Conservation (phyloP, 2,888 invertebrate species). For the Ramazzottius varieornatus region DNA sequence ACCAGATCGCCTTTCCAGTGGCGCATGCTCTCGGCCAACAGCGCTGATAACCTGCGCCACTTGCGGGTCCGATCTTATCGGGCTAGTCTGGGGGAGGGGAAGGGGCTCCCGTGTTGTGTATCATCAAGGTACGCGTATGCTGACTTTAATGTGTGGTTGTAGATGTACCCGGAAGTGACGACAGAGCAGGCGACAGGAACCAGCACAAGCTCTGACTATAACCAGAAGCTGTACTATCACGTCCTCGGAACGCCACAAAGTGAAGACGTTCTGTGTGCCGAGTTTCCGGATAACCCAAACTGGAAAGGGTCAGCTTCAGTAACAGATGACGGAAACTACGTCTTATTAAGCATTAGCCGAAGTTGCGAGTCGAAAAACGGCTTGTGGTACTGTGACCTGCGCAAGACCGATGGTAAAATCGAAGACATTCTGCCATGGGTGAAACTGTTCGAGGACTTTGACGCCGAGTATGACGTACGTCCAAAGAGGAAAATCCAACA, state of each 20-base stretch:
- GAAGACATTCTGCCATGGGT: slow-evolving; percentile 38
- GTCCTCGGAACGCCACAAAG: slow-evolving; percentile 52
- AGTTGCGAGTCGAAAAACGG: slow-evolving; percentile 1
- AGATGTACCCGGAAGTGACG: background rate
- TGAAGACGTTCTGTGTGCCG: slow-evolving; percentile 58
- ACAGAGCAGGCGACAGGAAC: slow-evolving; percentile 51
- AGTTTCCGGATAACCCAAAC: slow-evolving; percentile 61
- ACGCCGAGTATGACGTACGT: slow-evolving; percentile 67
- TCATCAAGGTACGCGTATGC: too few species aligned
- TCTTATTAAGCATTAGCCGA: background rate
- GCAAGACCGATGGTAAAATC: background rate
- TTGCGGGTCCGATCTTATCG: too few species aligned
- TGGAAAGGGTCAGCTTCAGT: slow-evolving; percentile 46
- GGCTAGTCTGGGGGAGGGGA: too few species aligned
- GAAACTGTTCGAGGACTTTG: slow-evolving; percentile 59
- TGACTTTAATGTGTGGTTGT: too few species aligned
- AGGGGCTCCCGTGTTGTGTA: too few species aligned
- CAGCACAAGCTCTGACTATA: slow-evolving; percentile 54
- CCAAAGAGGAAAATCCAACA: too few species aligned
- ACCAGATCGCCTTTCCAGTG: too few species aligned
- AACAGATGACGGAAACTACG: background rate
- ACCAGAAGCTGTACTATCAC: slow-evolving; percentile 85
- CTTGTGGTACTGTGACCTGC: background rate
- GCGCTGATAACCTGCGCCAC: too few species aligned
- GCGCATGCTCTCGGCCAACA: too few species aligned